Conservation (phyloP, 2,888 invertebrate species). For the Nudaria mundana region DNA sequence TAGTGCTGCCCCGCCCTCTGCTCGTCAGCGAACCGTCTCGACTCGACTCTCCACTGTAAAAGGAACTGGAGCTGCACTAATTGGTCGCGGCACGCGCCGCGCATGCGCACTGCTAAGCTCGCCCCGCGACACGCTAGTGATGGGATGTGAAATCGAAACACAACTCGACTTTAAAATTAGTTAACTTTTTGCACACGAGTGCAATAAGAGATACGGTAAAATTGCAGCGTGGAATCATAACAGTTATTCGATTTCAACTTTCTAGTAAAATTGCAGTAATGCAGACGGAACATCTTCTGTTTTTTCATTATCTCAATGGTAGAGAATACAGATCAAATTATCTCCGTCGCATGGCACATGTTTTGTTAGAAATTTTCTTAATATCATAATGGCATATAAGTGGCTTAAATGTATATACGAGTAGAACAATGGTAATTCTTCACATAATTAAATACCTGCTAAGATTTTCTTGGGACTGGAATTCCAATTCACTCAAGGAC, state of each 20-base stretch:
- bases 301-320: slow-evolving; percentile 31
- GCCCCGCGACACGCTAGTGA: slow-evolving; percentile 67
- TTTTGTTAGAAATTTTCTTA: slow-evolving; percentile 56
- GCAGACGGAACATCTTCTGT: slow-evolving; percentile 33
- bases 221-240: slow-evolving; percentile 48
- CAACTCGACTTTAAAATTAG: slow-evolving; percentile 63
- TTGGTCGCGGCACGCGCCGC: slow-evolving; percentile 77
- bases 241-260: slow-evolving; percentile 56
- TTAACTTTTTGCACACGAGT: slow-evolving; percentile 62
- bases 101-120: slow-evolving; percentile 51
- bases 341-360: slow-evolving; percentile 21
- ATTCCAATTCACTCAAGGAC: no score
- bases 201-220: slow-evolving; percentile 49
- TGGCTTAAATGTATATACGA: slow-evolving; percentile 56
- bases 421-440: no score
- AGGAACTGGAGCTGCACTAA: slow-evolving; percentile 80
- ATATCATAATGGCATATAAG: slow-evolving; percentile 51
- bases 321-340: slow-evolving; percentile 33
- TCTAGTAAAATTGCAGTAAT: slow-evolving; percentile 48
- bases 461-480: no score
- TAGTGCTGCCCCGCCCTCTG: slow-evolving; percentile 49
- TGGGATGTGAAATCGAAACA: slow-evolving; percentile 76
- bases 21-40: slow-evolving; percentile 62
- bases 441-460: no score
- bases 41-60: slow-evolving; percentile 65